phyloP scores from a whole-genome alignment of 2,888 invertebrate species.

The Disparrhopalites patrizii region DNA sequence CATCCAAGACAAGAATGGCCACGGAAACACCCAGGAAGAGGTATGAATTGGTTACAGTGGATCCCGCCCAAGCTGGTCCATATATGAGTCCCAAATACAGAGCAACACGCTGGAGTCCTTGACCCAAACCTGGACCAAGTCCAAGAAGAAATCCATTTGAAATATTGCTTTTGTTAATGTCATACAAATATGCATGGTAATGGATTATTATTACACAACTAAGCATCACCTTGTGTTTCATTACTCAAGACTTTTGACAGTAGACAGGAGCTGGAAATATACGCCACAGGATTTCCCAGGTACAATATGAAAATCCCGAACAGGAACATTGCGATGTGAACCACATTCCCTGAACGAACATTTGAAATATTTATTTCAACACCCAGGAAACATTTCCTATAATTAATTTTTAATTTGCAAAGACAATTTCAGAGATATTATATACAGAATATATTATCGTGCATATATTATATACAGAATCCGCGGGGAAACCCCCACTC shows the following conservation, averaged over 20 bases:
- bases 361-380: not conserved
- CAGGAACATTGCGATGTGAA: not conserved
- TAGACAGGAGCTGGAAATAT: not conserved
- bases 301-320: not conserved
- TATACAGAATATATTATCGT: too few species aligned
- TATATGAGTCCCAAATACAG: conserved; percentile 46
- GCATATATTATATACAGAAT: too few species aligned
- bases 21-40: conserved; percentile 33
- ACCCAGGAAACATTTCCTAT: not conserved
- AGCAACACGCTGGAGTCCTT: conserved; percentile 35
- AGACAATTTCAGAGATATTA: not conserved
- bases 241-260: not conserved
- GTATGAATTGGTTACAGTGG: conserved; percentile 33
- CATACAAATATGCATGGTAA: too few species aligned
- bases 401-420: not conserved
- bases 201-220: too few species aligned
- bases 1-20: conserved; percentile 31
- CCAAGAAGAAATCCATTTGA: too few species aligned
- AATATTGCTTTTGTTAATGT: too few species aligned
- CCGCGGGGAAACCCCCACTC: too few species aligned
- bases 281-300: not conserved
- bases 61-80: conserved; percentile 46
- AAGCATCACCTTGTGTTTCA: too few species aligned
- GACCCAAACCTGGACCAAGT: conserved; percentile 40
- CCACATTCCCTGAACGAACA: not conserved